A percentile compares a stretch with the other conserved stretches of the same genome.
These are phyloP conservation scores for Augochlora pura DNA, from an alignment of 1,140 invertebrate species.

Conservation along the genomic window DNA sequence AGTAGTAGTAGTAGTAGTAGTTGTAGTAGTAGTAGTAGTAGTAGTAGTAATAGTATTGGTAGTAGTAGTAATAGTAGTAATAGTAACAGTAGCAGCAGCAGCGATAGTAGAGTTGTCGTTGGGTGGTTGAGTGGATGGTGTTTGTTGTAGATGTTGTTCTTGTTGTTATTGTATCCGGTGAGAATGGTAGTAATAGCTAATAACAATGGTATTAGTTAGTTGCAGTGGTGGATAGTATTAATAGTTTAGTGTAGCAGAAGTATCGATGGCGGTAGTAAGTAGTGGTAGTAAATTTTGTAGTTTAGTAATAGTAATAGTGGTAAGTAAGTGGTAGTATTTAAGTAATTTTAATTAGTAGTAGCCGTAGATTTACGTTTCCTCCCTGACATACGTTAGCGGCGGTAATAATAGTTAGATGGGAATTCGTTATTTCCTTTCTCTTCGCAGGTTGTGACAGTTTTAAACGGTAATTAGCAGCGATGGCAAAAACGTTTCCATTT, in stretches of 20 bases:
- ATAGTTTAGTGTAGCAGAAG: constrained; percentile 46
- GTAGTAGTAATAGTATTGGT: constrained; percentile 18
- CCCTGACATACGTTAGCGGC: background rate
- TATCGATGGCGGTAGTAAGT: constrained; percentile 47
- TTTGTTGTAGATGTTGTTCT: constrained; percentile 23
- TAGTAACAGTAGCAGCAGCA: constrained; percentile 41
- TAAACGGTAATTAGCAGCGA: constrained; percentile 47
- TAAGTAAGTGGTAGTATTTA: constrained; percentile 39
- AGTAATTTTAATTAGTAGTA: background rate
- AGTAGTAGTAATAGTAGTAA: constrained; percentile 34
- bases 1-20: no score
- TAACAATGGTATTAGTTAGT: constrained; percentile 43
- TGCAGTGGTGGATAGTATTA: constrained; percentile 54
- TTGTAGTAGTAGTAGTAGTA: constrained; percentile 17
- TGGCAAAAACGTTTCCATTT: constrained; percentile 37
- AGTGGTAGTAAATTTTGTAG: constrained; percentile 29
- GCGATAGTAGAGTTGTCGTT: constrained; percentile 31
- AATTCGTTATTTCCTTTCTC: constrained; percentile 23
- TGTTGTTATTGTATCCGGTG: no score
- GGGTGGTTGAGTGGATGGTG: constrained; percentile 1
- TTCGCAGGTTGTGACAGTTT: constrained; percentile 14
- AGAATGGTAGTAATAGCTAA: constrained; percentile 21
- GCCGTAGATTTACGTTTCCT: no score
- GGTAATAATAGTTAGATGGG: constrained; percentile 31
- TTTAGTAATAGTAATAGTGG: constrained; percentile 26